Percentiles rank a stretch among this genome's conserved stretches.
These are phyloP conservation scores for Heliconius hewitsoni DNA, from an alignment of 1,140 invertebrate species.

Conservation along the genomic window DNA sequence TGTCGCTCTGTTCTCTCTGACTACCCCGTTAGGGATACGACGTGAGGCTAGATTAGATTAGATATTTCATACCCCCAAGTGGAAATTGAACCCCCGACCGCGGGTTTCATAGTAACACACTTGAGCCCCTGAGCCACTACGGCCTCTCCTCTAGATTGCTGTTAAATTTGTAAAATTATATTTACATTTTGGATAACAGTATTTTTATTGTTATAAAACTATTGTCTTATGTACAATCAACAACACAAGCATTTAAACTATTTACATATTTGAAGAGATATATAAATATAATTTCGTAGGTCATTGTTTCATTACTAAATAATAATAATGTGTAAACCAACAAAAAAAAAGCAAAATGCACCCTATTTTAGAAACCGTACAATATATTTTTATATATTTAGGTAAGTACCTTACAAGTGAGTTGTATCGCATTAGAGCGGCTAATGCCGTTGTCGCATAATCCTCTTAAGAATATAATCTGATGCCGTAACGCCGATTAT, in stretches of 20 bases:
- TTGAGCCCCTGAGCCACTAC: too few relatives aligned
- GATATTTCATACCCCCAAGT: too few relatives aligned
- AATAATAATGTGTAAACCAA: not conserved
- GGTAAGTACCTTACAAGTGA: not conserved
- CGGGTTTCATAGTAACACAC: too few relatives aligned
- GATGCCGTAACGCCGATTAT: not conserved
- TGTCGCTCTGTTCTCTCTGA: too few relatives aligned
- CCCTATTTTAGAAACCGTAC: constrained; percentile 5
- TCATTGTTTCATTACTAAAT: not conserved
- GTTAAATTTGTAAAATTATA: not conserved
- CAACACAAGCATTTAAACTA: too few relatives aligned
- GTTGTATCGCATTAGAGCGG: constrained; percentile 3
- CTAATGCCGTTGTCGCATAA: not conserved
- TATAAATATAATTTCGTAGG: not conserved
- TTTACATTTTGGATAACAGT: too few relatives aligned
- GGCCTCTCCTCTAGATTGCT: too few relatives aligned
- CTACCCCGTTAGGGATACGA: too few relatives aligned
- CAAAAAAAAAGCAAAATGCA: not conserved
- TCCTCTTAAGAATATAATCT: constrained; percentile 9
- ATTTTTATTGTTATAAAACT: too few relatives aligned
- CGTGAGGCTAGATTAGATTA: too few relatives aligned
- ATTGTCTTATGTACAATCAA: too few relatives aligned
- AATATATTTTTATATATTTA: constrained; percentile 2
- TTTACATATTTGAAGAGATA: not conserved
- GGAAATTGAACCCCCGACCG: too few relatives aligned